phyloP scores from a whole-genome alignment of 2,113 vertebrate genomes.

The Amphilophus citrinellus region DNA sequence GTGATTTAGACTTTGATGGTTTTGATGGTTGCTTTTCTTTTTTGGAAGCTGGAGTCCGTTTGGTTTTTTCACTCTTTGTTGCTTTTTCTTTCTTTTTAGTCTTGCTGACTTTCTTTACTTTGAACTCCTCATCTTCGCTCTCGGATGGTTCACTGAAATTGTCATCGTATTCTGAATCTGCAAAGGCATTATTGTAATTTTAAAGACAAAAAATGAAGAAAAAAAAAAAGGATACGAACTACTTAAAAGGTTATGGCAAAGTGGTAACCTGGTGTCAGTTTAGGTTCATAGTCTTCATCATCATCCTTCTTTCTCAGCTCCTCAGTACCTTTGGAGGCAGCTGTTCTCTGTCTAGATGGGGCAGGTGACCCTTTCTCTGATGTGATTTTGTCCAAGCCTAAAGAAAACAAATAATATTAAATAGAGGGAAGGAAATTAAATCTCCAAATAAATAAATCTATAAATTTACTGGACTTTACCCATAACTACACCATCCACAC shows the following conservation, averaged over 20 bases:
- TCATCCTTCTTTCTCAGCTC: constrained; percentile 56
- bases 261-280: constrained; percentile 71
- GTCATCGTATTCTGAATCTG: constrained; percentile 80
- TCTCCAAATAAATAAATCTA: not conserved
- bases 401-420: not conserved
- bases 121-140: constrained; percentile 83
- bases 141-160: constrained; percentile 79
- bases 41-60: constrained; percentile 46
- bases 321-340: constrained; percentile 37
- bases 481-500: constrained; percentile 78
- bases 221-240: not conserved
- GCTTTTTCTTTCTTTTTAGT: constrained; percentile 61
- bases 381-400: constrained; percentile 82
- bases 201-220: not conserved
- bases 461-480: constrained; percentile 71
- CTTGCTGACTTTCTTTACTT: constrained; percentile 67
- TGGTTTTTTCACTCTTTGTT: constrained; percentile 40
- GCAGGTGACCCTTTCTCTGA: constrained; percentile 48
- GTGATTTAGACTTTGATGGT: constrained; percentile 60
- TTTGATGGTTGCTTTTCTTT: constrained; percentile 73
- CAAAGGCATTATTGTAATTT: not conserved
- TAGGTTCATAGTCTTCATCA: constrained; percentile 77
- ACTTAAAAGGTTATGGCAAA: no score
- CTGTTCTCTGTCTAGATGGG: constrained; percentile 53
- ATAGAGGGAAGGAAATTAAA: not conserved